Conservation (phyloP, 2,797 vertebrate species). For the Acipenser oxyrinchus region DNA sequence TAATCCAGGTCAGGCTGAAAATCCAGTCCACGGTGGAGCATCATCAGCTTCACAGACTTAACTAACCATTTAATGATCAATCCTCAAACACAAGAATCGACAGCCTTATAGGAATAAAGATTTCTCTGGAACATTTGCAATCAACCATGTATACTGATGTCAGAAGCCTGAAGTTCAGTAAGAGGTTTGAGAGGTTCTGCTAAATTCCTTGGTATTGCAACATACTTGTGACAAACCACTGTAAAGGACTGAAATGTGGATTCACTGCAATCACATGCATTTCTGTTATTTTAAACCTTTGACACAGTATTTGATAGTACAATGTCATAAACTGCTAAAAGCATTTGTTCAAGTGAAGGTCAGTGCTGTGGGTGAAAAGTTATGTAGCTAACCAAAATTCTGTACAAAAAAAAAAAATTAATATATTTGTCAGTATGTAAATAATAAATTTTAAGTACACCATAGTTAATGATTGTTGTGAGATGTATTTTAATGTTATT, state of each 20-base stretch:
- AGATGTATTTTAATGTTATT: too few species aligned
- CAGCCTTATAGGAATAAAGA: too few species aligned
- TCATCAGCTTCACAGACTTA: slow-evolving; percentile 57
- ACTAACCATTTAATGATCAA: slow-evolving; percentile 1
- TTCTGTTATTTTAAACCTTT: too few species aligned
- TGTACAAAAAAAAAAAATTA: slow-evolving; percentile 39
- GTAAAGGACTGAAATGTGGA: not conserved
- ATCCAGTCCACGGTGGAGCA: slow-evolving; percentile 58
- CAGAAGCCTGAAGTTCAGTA: not conserved
- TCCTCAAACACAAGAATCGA: too few species aligned
- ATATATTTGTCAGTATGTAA: slow-evolving; percentile 48
- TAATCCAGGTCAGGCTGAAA: slow-evolving; percentile 63
- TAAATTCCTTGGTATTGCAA: not conserved
- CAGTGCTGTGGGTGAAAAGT: not conserved
- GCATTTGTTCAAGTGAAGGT: not conserved
- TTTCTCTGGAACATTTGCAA: too few species aligned
- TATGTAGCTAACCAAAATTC: not conserved
- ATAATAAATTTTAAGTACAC: slow-evolving; percentile 33
- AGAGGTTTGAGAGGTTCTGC: not conserved
- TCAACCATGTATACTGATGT: too few species aligned
- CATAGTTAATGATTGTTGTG: not conserved
- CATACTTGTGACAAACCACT: slow-evolving; percentile 6
- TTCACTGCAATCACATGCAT: too few species aligned
- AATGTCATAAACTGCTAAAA: too few species aligned
- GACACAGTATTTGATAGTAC: too few species aligned